A percentile compares a stretch with the other conserved stretches of the same genome.
Evolutionary conservation across 2,797 vertebrate genomes (phyloP).

Genomic region (Parauchenoglanis ngamensis): DNA sequence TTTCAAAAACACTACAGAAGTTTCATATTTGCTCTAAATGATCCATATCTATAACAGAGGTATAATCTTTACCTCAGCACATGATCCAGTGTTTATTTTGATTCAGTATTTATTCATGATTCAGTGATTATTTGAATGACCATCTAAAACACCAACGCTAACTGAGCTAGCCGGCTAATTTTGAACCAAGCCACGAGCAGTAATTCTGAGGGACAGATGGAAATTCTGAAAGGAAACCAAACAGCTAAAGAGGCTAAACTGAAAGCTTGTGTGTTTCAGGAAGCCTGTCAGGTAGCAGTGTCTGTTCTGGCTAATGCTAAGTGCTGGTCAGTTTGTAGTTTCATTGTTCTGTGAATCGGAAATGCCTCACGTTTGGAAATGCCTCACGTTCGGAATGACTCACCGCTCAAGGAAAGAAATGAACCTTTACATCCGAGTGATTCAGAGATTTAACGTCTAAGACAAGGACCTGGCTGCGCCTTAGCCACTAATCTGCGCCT

Average conservation of each 20-base stretch:
- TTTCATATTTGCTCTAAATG: neutral
- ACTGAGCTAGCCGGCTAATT: neutral
- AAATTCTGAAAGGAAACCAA: neutral
- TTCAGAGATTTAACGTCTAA: neutral
- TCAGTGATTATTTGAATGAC: neutral
- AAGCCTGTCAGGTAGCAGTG: neutral
- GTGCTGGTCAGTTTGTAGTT: neutral
- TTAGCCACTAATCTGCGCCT: neutral
- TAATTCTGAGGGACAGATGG: neutral
- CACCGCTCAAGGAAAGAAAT: neutral
- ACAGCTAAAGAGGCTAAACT: neutral
- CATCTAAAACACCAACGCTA: neutral
- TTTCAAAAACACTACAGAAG: neutral
- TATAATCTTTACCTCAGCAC: neutral
- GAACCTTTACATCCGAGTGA: neutral
- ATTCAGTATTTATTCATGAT: too few relatives aligned
- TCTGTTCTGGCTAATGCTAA: neutral
- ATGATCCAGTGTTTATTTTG: neutral
- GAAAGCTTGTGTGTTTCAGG: neutral
- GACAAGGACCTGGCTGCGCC: neutral
- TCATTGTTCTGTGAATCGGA: neutral
- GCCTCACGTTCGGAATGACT: neutral
- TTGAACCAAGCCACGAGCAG: neutral
- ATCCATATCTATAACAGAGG: neutral
- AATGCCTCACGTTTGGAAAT: neutral